Percentiles rank a stretch among this genome's conserved stretches.
Evolutionary conservation across 2,888 invertebrate species (phyloP).

Genomic region (Zygogramma bicolorata): DNA sequence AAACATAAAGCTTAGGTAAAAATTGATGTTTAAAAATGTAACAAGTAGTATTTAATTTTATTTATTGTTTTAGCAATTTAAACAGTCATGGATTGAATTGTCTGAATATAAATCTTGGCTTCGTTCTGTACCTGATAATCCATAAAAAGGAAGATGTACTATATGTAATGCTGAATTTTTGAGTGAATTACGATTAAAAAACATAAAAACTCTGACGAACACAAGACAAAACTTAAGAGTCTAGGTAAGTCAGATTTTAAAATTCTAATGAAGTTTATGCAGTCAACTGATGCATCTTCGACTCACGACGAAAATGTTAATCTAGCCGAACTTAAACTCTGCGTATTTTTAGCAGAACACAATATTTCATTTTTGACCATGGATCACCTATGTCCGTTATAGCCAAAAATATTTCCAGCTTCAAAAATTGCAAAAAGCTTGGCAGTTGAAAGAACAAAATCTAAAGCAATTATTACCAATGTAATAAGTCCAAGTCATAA

Average conservation of each 20-base stretch:
- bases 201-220: neutral
- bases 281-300: neutral
- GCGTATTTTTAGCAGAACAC: neutral
- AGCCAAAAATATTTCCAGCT: neutral
- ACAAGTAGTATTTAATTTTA: neutral
- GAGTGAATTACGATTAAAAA: neutral
- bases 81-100: neutral
- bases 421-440: neutral
- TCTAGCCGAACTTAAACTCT: neutral
- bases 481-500: neutral
- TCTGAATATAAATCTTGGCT: neutral
- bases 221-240: neutral
- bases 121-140: neutral
- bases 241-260: neutral
- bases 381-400: neutral
- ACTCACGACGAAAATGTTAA: neutral
- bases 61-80: neutral
- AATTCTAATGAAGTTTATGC: neutral
- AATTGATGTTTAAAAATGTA: neutral
- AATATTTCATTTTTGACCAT: neutral
- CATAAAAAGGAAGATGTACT: neutral
- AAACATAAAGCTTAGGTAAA: neutral
- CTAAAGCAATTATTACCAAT: neutral
- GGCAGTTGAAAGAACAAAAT: neutral
- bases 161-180: neutral